Base-by-base conservation (phyloP, 2,797 vertebrate genomes). In the Cygnus olor region DNA sequence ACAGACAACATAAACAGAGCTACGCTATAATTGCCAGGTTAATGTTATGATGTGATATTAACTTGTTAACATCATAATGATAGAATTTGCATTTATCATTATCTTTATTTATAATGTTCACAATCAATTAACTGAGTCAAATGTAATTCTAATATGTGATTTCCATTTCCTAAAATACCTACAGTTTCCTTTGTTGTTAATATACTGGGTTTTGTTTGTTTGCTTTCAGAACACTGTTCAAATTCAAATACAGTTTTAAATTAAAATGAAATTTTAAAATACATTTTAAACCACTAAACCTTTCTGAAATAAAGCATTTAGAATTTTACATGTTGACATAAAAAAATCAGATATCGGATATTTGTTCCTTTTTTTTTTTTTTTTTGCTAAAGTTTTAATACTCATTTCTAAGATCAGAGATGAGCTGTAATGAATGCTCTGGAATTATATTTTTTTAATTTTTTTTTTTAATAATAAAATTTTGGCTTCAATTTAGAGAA, bases 351-450 rank as follows among this genome's bases (percentile, higher is more conserved):
- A 13, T 78, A 70, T 9, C 54, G 8, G 5, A 25, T 0, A 2
- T 28, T 87, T 53, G 40, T 6, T 0, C 4, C 16, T 1, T 0
- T 1, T 36, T 72, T 79, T 53, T 51, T 6, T 0, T 38, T n/a
- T 15, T 47, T 45, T 20, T 7, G 3, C 47, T 49, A 49, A 65
- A 66, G 30, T 5, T 3, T 34, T 6, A 56, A 66, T n/a, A 42
- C 32, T 68, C 54, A 30, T 70, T 80, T 85, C 40, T 80, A 61
- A 72, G 1, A 24, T 60, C 2, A 5, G 32, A 58, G 12, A 58
- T 14, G 2, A 6, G 71, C 40, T 24, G 10, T 20, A 78, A 42
- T 24, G 18, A 63, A 15, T 44, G 6, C 3, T 44, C 24, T 34
- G 40, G 7, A 71, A 63, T 24, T 18, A 24, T 65, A 45, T 32